Base-by-base conservation (phyloP, 2,113 vertebrate genomes). In the Forbesichthys agassizii region DNA sequence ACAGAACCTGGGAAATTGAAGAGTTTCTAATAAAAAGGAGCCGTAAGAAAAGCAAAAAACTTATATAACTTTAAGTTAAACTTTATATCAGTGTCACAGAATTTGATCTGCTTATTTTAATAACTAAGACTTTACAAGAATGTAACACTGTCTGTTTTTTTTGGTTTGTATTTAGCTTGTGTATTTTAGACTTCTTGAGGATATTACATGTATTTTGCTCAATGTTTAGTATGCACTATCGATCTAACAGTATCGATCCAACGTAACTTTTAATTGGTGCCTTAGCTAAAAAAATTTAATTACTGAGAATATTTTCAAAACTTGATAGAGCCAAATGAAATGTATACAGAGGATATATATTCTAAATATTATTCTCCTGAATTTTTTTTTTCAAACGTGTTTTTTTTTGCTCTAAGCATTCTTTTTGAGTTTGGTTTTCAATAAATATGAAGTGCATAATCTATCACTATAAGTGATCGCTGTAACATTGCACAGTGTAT, bases 251-350 rank as follows among this genome's bases (percentile, higher is more conserved):
- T 27, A 27, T 27, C 27, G 27, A 67, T 64, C 76, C 59, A 83
- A 27, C 27, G 27, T 69, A 56, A 0, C 2, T 69, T 73, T 77
- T 62, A 73, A 58, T 67, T 62, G 47, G 84, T 87, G 86, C 82
- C 85, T 90, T 85, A 71, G 1, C 36, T 8, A 0, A 42, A 42
- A 42, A 42, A 27, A 27, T 27, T 27, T 3, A 27, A 27, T 27
- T 27, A 2, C 1, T 3, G 2, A 27, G 27, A 27, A 27, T 27
- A 27, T 27, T 27, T 27, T 27, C 27, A 27, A 3, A 27, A 27
- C 27, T 27, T 27, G 27, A 14, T 18, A 13, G 12, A 12, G 12
- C 4, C 33, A 60, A 60, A 10, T 14, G 7, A 36, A 33, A 14
- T 33, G 12, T 59, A 33, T 3, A 59, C 12, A 13, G 33, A 2